These are phyloP conservation scores for Hirtodrosophila trivittata DNA, from an alignment of 2,888 invertebrate species.

Conservation along the genomic window DNA sequence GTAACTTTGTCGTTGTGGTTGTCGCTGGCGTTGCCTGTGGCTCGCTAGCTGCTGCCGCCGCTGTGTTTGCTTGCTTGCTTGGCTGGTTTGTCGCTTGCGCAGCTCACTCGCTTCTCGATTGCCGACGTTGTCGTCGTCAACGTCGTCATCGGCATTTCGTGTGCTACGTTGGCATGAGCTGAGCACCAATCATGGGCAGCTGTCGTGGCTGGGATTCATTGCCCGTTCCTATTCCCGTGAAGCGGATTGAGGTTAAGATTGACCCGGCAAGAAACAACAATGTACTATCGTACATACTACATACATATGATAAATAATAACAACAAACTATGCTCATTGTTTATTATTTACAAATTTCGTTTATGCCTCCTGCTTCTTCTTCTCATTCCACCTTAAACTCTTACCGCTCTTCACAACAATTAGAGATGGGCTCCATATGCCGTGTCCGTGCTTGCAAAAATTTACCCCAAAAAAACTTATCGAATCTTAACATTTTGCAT, in stretches of 20 bases:
- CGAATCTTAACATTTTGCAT: constrained; percentile 3
- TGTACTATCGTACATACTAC: neutral
- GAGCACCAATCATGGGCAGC: constrained; percentile 42
- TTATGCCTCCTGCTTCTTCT: constrained; percentile 2
- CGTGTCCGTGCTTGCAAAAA: too few relatives aligned
- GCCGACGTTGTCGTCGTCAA: constrained; percentile 38
- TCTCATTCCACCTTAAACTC: constrained; percentile 4
- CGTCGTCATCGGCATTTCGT: constrained; percentile 50
- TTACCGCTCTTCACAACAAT: constrained; percentile 17
- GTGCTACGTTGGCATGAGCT: constrained; percentile 55
- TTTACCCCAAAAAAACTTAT: constrained; percentile 1
- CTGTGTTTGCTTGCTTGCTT: constrained; percentile 47
- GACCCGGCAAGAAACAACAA: constrained; percentile 35
- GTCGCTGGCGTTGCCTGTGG: constrained; percentile 49
- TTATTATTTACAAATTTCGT: constrained; percentile 51
- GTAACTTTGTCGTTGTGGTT: constrained; percentile 60
- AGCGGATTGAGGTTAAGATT: constrained; percentile 46
- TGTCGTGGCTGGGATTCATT: constrained; percentile 47
- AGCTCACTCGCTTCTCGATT: constrained; percentile 33
- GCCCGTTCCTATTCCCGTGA: constrained; percentile 28
- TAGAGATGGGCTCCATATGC: constrained; percentile 38
- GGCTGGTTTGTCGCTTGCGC: constrained; percentile 56
- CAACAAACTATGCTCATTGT: constrained; percentile 48
- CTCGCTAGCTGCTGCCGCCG: constrained; percentile 40
- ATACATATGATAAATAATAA: constrained; percentile 31